Percentiles rank a stretch among this genome's conserved stretches.
Conservation (phyloP, 92 coral and sea anemone genomes). For the Siderastrea radians region DNA sequence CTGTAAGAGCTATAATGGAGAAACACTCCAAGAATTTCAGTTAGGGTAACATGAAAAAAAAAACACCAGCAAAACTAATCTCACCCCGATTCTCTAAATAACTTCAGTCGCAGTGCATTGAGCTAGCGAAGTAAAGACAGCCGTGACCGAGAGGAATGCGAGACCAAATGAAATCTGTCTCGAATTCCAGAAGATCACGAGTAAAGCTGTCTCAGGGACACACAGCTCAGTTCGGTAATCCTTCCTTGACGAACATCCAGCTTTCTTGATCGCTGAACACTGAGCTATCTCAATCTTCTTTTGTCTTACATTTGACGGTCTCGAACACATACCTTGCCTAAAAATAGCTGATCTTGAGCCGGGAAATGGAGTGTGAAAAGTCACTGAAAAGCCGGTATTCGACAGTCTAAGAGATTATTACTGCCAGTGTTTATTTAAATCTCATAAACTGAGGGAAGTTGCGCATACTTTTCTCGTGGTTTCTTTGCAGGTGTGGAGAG, state of each 20-base stretch:
- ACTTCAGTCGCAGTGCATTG: slow-evolving; percentile 6
- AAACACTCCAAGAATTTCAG: not conserved
- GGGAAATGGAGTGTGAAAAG: slow-evolving; percentile 37
- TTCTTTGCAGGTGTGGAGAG: slow-evolving; percentile 16
- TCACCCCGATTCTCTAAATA: not conserved
- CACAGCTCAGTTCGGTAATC: slow-evolving; percentile 44
- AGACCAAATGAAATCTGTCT: slow-evolving; percentile 45
- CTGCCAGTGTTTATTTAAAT: slow-evolving; percentile 14
- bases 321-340: slow-evolving; percentile 21
- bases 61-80: not conserved
- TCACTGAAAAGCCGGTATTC: slow-evolving; percentile 36
- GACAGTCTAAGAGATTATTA: slow-evolving; percentile 22
- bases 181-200: slow-evolving; percentile 61
- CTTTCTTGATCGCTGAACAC: slow-evolving; percentile 42
- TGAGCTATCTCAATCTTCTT: slow-evolving; percentile 37
- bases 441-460: slow-evolving; percentile 32
- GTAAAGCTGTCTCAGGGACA: slow-evolving; percentile 40
- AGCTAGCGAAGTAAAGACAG: slow-evolving; percentile 7
- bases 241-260: slow-evolving; percentile 57
- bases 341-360: slow-evolving; percentile 34
- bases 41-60: not conserved
- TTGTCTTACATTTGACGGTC: slow-evolving; percentile 27
- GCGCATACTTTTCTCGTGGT: not conserved
- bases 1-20: not conserved
- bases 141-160: slow-evolving; percentile 41